phyloP scores from a whole-genome alignment of 2,113 vertebrate species.

The Centrocercus urophasianus region DNA sequence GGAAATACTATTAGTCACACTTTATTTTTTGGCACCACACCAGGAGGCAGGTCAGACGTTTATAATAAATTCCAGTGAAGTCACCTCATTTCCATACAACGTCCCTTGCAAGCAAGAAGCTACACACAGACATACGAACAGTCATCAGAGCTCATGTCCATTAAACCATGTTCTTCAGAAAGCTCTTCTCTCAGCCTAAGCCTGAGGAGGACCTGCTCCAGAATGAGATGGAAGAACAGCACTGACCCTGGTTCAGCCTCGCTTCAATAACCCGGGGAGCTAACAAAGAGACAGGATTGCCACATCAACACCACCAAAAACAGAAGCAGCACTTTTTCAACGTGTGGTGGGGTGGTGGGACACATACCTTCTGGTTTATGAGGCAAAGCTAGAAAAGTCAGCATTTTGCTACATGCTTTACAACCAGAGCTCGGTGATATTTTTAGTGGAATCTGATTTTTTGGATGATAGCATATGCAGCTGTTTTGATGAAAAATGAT shows the following conservation, averaged over 20 bases:
- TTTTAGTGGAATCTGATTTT: neutral
- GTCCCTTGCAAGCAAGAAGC: neutral
- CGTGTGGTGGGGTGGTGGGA: neutral
- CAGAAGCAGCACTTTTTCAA: neutral
- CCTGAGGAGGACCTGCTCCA: neutral
- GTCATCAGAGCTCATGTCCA: neutral
- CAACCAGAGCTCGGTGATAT: neutral
- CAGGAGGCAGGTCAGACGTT: neutral
- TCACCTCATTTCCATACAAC: neutral
- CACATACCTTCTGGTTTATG: constrained; percentile 13
- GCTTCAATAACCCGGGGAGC: neutral
- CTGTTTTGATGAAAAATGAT: neutral
- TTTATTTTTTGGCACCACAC: neutral
- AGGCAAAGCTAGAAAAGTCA: constrained; percentile 11
- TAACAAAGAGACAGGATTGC: neutral
- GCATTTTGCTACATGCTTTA: neutral
- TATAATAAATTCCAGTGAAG: neutral
- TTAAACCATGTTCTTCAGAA: neutral
- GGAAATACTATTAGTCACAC: neutral
- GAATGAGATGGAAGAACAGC: neutral
- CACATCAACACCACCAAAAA: neutral
- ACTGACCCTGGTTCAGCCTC: neutral
- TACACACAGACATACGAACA: fast-evolving
- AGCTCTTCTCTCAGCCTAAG: neutral
- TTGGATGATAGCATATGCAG: fast-evolving